Base-by-base conservation (phyloP, 2,797 vertebrate genomes). In the Nothura maculosa region DNA sequence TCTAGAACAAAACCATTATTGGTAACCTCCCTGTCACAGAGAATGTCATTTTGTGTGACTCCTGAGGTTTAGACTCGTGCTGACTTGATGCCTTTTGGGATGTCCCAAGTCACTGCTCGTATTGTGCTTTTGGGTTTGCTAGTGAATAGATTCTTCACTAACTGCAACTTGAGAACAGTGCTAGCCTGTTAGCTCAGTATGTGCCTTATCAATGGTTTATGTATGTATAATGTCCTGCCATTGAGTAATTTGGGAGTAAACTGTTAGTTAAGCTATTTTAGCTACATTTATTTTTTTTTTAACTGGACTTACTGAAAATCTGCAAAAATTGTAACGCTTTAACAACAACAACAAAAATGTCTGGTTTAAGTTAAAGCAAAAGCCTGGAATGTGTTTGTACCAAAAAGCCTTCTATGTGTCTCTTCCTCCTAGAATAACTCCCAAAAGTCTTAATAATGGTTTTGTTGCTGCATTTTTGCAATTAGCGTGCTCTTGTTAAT, bases 361-460 rank as follows among this genome's bases (percentile, higher is more conserved):
- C 18, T 76, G 22, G 20, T 48, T 74, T 27, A 45, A 67, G 15
- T 45, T 32, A 63, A 54, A 45, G 18, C 40, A 74, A 85, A 75
- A 58, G 43, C 55, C 22, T 62, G 8, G 13, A 72, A 58, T 86
- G 9, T 79, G 40, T 91, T 73, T 70, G 61, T 93, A 76, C 85
- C 38, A 75, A 70, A 89, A 62, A 11, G 13, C 27, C 30, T 67
- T 52, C 45, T 63, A 5, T 63, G n/a, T 0, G 1, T n/a, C 55
- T 40, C 28, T 85, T 21, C 40, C 90, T 43, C 55, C 38, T 75
- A 57, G 45, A 85, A 20, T 60, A 80, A 82, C 36, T 92, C 78
- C 90, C 67, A 80, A 95, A 96, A 95, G 92, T 90, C n/a, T 52
- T 75, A 94, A 95, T 96, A 96, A 96, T 94, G 89, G 89, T 94